Conservation (phyloP, 2,888 invertebrate species). For the Spatulosminthurus flaviceps region DNA sequence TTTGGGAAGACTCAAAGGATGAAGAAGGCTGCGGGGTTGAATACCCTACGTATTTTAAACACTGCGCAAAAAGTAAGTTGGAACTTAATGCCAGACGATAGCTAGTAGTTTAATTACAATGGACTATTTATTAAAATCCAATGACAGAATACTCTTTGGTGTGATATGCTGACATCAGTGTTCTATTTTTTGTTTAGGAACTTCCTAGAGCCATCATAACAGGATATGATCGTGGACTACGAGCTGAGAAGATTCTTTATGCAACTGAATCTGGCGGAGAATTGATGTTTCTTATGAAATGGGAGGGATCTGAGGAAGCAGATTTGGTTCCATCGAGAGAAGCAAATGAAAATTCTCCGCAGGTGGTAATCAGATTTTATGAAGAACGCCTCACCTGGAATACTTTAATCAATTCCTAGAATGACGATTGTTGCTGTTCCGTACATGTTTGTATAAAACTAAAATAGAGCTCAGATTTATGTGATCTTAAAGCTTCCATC, state of each 20-base stretch:
- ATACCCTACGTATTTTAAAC: too few species aligned
- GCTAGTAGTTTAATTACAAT: slow-evolving; percentile 39
- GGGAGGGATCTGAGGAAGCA: slow-evolving; percentile 93
- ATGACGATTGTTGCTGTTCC: too few species aligned
- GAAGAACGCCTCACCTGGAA: slow-evolving; percentile 97
- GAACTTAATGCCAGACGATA: slow-evolving; percentile 24
- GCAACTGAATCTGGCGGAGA: slow-evolving; percentile 70
- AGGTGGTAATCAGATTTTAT: slow-evolving; percentile 94
- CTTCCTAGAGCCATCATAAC: slow-evolving; percentile 64
- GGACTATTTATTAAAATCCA: too few species aligned
- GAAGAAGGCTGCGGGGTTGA: too few species aligned
- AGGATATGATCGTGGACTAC: slow-evolving; percentile 69
- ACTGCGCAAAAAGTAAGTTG: slow-evolving; percentile 18
- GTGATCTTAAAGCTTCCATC: too few species aligned
- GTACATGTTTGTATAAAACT: too few species aligned
- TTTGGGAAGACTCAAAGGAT: slow-evolving; percentile 37
- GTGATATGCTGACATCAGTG: too few species aligned
- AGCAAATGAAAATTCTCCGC: slow-evolving; percentile 91
- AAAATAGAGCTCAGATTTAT: too few species aligned
- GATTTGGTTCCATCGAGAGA: slow-evolving; percentile 91
- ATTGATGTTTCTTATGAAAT: slow-evolving; percentile 58
- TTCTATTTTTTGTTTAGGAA: slow-evolving; percentile 43
- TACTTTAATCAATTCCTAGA: slow-evolving; percentile 72
- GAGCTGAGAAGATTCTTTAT: slow-evolving; percentile 69
- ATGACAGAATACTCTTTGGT: too few species aligned